A percentile compares a stretch with the other conserved stretches of the same genome.
phyloP scores from a whole-genome alignment of 2,113 vertebrate genomes.

The Epinephelus fuscoguttatus region DNA sequence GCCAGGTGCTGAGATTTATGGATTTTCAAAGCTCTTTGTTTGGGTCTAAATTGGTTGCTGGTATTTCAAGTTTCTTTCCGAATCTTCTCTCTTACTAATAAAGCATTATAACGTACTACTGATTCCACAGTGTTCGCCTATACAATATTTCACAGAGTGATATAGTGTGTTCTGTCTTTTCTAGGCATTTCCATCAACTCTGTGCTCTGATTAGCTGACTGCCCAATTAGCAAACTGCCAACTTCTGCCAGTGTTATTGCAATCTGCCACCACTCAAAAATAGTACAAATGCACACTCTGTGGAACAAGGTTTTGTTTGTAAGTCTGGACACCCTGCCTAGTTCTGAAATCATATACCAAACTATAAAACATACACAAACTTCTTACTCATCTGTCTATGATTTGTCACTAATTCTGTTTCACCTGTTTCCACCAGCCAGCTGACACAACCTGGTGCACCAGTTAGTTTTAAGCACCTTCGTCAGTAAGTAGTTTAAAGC shows the following conservation, averaged over 20 bases:
- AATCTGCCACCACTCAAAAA: constrained; percentile 55
- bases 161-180: constrained; percentile 10
- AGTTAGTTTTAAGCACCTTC: constrained; percentile 21
- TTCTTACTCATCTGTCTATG: neutral
- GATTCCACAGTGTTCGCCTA: neutral
- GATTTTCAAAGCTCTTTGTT: constrained; percentile 29
- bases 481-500: constrained; percentile 10
- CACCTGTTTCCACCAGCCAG: constrained; percentile 1
- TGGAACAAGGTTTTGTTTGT: constrained; percentile 4
- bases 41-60: constrained; percentile 12
- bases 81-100: neutral
- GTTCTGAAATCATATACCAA: neutral
- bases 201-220: constrained; percentile 21
- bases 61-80: constrained; percentile 8
- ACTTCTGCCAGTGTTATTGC: constrained; percentile 18
- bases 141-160: constrained; percentile 3
- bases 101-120: neutral
- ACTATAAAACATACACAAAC: neutral
- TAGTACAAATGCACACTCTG: constrained; percentile 16
- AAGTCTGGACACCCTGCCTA: neutral
- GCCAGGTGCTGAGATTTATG: constrained; percentile 37
- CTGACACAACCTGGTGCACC: constrained; percentile 1
- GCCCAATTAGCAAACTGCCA: constrained; percentile 49
- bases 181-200: constrained; percentile 22
- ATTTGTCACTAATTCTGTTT: neutral